phyloP scores from a whole-genome alignment of 2,797 vertebrate genomes.

The Enteromius fasciolatus region DNA sequence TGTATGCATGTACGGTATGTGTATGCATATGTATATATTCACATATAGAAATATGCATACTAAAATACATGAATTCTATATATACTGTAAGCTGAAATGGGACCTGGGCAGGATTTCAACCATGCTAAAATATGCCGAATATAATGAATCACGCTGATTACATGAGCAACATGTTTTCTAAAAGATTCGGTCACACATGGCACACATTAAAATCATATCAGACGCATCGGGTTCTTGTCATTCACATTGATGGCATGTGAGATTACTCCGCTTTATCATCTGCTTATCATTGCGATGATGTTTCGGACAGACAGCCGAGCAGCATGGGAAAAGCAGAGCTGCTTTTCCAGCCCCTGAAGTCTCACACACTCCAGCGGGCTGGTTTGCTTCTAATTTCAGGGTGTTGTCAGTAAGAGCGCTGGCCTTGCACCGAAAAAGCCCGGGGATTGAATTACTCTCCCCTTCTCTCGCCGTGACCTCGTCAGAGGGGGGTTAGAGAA shows the following conservation, averaged over 20 bases:
- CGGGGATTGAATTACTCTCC: conserved; percentile 64
- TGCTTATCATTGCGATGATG: conserved; percentile 50
- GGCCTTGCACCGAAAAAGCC: conserved; percentile 63
- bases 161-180: not conserved
- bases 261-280: conserved; percentile 51
- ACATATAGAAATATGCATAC: not conserved
- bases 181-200: conserved; percentile 33
- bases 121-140: not conserved
- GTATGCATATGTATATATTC: too few relatives aligned
- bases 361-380: conserved; percentile 52
- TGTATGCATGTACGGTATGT: not conserved
- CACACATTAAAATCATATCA: conserved; percentile 38
- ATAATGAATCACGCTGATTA: not conserved
- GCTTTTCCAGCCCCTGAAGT: conserved; percentile 15
- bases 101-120: not conserved
- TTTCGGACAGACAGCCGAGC: conserved; percentile 37
- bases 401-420: conserved; percentile 59
- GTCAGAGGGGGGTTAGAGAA: conserved; percentile 58
- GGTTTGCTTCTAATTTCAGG: conserved; percentile 64
- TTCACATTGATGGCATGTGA: conserved; percentile 40
- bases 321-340: conserved; percentile 42
- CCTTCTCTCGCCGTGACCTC: conserved; percentile 59
- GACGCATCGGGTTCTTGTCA: conserved; percentile 24
- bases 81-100: not conserved
- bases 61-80: not conserved